Conservation (phyloP, 1,140 invertebrate genomes). For the Zaprionus ghesquierei region DNA sequence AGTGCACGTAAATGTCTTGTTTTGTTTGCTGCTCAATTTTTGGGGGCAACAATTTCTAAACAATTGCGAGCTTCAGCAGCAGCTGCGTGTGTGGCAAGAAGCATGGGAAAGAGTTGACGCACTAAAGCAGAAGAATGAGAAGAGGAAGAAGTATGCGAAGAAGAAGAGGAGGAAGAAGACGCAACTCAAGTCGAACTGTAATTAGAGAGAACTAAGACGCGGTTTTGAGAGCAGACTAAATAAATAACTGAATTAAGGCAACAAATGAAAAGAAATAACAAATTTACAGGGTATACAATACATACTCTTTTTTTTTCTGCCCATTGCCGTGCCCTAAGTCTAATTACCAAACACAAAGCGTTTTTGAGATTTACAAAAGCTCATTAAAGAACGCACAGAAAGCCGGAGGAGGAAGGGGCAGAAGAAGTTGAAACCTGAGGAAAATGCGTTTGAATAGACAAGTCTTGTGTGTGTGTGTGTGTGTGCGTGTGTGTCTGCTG, state of each 20-base stretch:
- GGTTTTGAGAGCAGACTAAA: neutral
- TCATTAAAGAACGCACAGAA: conserved; percentile 64
- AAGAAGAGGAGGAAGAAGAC: neutral
- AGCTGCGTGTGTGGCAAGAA: conserved; percentile 56
- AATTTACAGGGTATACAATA: neutral
- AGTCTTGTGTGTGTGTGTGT: neutral
- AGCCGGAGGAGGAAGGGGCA: conserved; percentile 4
- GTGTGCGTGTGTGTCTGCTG: neutral
- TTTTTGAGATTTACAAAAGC: conserved; percentile 33
- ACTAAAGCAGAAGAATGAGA: neutral
- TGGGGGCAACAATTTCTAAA: conserved; percentile 51
- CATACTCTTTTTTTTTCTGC: neutral
- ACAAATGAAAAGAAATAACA: neutral
- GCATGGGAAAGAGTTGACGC: neutral
- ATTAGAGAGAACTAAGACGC: neutral
- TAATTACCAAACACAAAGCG: conserved; percentile 57
- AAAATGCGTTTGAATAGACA: neutral
- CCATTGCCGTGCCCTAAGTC: conserved; percentile 24
- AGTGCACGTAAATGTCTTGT: neutral
- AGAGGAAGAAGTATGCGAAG: neutral
- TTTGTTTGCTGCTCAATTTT: conserved; percentile 21
- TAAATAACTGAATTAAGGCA: neutral
- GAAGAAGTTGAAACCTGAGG: conserved; percentile 30
- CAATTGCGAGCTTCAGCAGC: conserved; percentile 49
- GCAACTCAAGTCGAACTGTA: neutral